Base-by-base conservation (phyloP, 53 echinoderm and acorn worm species). In the Holothuria scabra region DNA sequence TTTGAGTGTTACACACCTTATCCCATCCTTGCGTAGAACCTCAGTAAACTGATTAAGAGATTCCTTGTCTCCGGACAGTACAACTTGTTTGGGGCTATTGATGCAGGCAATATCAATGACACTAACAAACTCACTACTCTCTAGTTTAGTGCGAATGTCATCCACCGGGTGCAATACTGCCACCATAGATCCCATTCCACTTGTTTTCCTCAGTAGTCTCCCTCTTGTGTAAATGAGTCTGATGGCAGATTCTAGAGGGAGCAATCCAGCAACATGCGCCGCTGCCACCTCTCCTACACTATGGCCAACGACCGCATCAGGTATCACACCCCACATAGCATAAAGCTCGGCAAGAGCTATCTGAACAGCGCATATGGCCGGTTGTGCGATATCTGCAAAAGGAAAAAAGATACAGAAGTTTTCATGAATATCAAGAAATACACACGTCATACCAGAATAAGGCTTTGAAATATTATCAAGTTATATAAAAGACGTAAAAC, bases 271-370 rank as follows among this genome's bases (percentile, higher is more conserved):
- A n/a, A 92, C 90, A 46, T 97, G 92, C 12, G 99, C 94, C 28
- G 99, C 99, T 24, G 99, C 99, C 29, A 97, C 94, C 70, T 97
- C 99, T 0, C 99, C 99, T 5, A 99, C 93, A 82, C 99, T 99
- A 81, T 93, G 93, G 2, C 99, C 99, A 34, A 99, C 81, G 58
- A 99, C 90, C 34, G 95, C 99, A 62, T 99, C 94, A 38, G 99
- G 99, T 30, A 86, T 89, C 9, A 99, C 90, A 12, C 99, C 99
- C 34, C 99, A 81, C 71, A 91, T 82, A 16, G 92, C 88, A 59
- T 90, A 99, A n/a, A 95, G 90, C 46, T 99, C 99, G 28, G 92
- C 89, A 55, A 99, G 76, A 28, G 89, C 99, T 21, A 99, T 99
- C 64, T 95, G 94, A 20, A 95, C 91, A 21, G 99, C 92, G 61